These are phyloP conservation scores for Eremophila alpestris DNA, from an alignment of 2,797 vertebrate species.

Conservation along the genomic window DNA sequence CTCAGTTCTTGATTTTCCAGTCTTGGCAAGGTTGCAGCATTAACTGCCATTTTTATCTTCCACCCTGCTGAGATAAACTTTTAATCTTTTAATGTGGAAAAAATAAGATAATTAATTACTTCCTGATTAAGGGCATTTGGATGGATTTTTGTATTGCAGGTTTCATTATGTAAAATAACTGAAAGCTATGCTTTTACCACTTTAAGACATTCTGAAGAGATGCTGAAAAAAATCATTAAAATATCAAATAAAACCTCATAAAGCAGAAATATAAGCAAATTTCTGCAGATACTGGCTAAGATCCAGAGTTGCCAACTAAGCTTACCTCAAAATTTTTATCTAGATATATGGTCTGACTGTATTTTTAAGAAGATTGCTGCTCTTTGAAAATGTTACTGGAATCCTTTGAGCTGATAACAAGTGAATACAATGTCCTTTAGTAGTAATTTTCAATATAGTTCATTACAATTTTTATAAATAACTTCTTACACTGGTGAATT, in stretches of 20 bases:
- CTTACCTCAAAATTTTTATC: background rate
- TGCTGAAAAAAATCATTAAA: background rate
- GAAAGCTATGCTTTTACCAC: background rate
- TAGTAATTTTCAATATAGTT: background rate
- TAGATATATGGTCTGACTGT: background rate
- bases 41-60: conserved; percentile 30
- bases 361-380: background rate
- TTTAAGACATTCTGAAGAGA: background rate
- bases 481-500: background rate
- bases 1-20: conserved; percentile 23
- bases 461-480: background rate
- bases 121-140: conserved; percentile 14
- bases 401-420: background rate
- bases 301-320: background rate
- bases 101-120: conserved; percentile 41
- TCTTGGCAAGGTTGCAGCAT: conserved; percentile 26
- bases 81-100: conserved; percentile 43
- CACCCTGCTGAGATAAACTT: conserved; percentile 57
- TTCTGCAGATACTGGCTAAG: background rate
- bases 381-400: background rate
- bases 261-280: background rate
- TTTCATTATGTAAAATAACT: background rate
- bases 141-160: background rate
- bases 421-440: background rate
- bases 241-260: background rate